A percentile compares a stretch with the other conserved stretches of the same genome.
These are phyloP conservation scores for Peromyscus californicus DNA, from an alignment of 2,113 vertebrate species.

Conservation along the genomic window DNA sequence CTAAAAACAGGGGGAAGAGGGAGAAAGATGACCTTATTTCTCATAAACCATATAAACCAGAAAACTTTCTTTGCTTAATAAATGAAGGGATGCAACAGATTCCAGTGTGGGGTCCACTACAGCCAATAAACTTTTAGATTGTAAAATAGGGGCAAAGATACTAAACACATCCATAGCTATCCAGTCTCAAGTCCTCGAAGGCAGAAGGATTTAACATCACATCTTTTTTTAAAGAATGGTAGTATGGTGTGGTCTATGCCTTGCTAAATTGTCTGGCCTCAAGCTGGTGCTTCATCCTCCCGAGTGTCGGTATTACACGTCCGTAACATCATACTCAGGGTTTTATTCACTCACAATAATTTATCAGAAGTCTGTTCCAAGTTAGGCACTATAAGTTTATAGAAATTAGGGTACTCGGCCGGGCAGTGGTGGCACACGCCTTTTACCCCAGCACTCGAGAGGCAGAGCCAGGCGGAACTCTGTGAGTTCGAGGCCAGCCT, in stretches of 20 bases:
- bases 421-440: too few relatives aligned
- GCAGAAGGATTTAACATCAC: not conserved
- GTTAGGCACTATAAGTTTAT: too few relatives aligned
- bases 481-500: too few relatives aligned
- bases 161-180: not conserved
- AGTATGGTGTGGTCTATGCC: not conserved
- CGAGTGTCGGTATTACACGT: too few relatives aligned
- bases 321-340: too few relatives aligned
- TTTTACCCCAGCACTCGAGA: too few relatives aligned
- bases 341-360: not conserved
- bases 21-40: not conserved
- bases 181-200: not conserved
- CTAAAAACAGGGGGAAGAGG: slow-evolving; percentile 81
- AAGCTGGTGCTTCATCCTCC: too few relatives aligned
- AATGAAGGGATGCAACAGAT: not conserved
- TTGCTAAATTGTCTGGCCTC: not conserved
- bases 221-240: not conserved
- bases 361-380: not conserved
- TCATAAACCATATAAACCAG: not conserved
- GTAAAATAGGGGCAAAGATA: not conserved
- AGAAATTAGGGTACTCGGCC: not conserved
- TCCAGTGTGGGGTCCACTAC: not conserved
- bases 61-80: not conserved
- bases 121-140: not conserved
- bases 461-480: too few relatives aligned